These are phyloP conservation scores for Enteromius paludinosus DNA, from an alignment of 2,797 vertebrate genomes.

Conservation along the genomic window DNA sequence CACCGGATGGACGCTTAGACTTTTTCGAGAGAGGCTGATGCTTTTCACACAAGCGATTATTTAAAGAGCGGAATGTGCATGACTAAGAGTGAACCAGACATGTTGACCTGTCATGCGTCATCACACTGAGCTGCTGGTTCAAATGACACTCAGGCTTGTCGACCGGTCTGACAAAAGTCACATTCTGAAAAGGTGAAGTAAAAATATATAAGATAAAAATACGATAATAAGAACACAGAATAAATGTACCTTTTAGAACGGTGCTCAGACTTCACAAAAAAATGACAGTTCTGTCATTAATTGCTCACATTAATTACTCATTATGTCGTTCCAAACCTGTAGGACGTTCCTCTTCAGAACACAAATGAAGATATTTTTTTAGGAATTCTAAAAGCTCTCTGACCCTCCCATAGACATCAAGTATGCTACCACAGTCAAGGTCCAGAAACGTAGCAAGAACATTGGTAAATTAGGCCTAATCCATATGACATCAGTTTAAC, in stretches of 20 bases:
- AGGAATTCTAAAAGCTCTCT: background rate
- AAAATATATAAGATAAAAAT: background rate
- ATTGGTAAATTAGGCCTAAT: background rate
- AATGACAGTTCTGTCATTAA: too few relatives aligned
- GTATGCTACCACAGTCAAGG: background rate
- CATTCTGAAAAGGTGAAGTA: background rate
- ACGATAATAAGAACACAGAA: background rate
- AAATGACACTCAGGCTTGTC: background rate
- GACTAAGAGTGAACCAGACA: constrained; percentile 4
- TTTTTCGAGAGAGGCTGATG: background rate
- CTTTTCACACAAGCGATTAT: constrained; percentile 12
- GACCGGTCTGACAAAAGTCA: background rate
- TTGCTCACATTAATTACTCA: too few relatives aligned
- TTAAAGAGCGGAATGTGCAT: constrained; percentile 5
- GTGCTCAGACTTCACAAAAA: background rate
- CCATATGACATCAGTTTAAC: background rate
- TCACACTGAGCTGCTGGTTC: background rate
- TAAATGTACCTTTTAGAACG: background rate
- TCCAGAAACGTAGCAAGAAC: background rate
- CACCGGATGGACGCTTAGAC: background rate
- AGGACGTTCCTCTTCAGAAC: background rate
- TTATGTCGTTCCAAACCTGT: background rate
- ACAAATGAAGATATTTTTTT: background rate
- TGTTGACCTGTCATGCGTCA: background rate
- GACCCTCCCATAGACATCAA: background rate